Conservation (phyloP, 2,888 invertebrate species). For the Lydus trimaculatus region DNA sequence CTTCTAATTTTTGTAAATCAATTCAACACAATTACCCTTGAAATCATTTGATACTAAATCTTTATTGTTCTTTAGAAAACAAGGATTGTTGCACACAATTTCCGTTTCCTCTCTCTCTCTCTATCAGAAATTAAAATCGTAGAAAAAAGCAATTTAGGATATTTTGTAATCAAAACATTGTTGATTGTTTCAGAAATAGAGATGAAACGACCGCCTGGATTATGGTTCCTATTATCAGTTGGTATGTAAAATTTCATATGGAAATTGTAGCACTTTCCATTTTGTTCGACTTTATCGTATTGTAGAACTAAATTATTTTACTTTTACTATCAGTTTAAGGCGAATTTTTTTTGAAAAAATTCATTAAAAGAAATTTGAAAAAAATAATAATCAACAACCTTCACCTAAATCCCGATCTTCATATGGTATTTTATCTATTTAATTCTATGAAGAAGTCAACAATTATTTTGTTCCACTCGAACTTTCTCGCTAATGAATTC, state of each 20-base stretch:
- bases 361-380: no score
- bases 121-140: not conserved
- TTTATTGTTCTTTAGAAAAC: not conserved
- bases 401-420: constrained; percentile 23
- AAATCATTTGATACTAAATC: not conserved
- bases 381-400: constrained; percentile 16
- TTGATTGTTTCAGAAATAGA: constrained; percentile 52
- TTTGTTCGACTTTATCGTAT: constrained; percentile 22
- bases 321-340: constrained; percentile 24
- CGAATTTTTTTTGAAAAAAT: no score
- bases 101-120: not conserved
- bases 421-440: constrained; percentile 9
- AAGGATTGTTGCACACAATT: not conserved
- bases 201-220: constrained; percentile 64
- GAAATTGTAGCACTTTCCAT: constrained; percentile 24
- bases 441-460: constrained; percentile 2
- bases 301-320: constrained; percentile 10
- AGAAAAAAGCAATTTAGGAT: not conserved
- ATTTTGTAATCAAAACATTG: constrained; percentile 6
- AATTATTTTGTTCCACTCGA: constrained; percentile 18
- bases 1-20: no score
- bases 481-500: constrained; percentile 23
- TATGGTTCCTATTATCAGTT: constrained; percentile 64
- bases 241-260: constrained; percentile 55
- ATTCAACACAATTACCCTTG: not conserved